Conservation (phyloP, 2,888 invertebrate genomes). For the Teleiodes luculella region DNA sequence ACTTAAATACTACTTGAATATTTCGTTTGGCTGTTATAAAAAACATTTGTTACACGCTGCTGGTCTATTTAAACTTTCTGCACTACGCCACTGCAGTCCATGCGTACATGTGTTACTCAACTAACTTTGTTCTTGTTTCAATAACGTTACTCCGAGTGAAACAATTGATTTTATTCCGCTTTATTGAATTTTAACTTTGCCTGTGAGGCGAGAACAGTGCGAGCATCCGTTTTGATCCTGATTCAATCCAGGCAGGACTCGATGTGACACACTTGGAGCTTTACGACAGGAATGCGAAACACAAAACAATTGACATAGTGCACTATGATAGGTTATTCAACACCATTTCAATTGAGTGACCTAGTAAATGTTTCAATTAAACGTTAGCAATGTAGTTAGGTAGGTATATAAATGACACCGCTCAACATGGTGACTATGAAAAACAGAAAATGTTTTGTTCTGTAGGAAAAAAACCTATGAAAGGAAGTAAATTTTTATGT, state of each 20-base stretch:
- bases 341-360: slow-evolving; percentile 18
- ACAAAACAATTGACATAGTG: slow-evolving; percentile 21
- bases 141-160: slow-evolving; percentile 26
- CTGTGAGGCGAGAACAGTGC: background rate
- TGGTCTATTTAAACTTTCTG: slow-evolving; percentile 4
- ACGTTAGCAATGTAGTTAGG: too few relatives aligned
- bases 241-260: slow-evolving; percentile 20
- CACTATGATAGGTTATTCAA: slow-evolving; percentile 22
- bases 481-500: too few relatives aligned
- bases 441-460: too few relatives aligned
- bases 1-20: background rate
- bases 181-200: slow-evolving; percentile 8
- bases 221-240: slow-evolving; percentile 15
- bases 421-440: background rate
- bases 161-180: slow-evolving; percentile 1
- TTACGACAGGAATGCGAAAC: slow-evolving; percentile 19
- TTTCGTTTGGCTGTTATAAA: background rate
- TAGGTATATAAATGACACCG: too few relatives aligned
- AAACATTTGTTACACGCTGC: slow-evolving; percentile 7
- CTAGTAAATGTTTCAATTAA: background rate
- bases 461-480: too few relatives aligned
- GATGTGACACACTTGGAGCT: slow-evolving; percentile 17
- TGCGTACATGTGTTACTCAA: background rate
- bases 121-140: slow-evolving; percentile 24
- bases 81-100: background rate